Base-by-base conservation (phyloP, 1,140 invertebrate species). In the Euura lappo region DNA sequence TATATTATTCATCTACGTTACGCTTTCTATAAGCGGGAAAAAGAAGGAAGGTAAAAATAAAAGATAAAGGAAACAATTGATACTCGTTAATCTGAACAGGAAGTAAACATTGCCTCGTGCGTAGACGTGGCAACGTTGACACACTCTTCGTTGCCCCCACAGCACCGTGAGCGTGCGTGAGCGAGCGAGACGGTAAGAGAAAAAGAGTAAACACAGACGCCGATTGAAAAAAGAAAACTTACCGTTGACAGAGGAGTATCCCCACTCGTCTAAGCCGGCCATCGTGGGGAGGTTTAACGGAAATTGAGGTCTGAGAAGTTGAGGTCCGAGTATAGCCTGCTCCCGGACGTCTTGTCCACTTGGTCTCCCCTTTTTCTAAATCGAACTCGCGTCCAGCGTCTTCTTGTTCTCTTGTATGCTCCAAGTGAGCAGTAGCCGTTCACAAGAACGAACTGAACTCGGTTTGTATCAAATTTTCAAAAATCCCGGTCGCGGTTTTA, bases 201-300 rank as follows among this genome's bases (percentile, higher is more conserved):
- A 60, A 60, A 3, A 60, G 13, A 60, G 13, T 3, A 28, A 28
- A 28, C 28, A 28, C 10, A 60, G 51, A 60, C 10, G 13, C 10
- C 4, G 6, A 74, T 11, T 74, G 70, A 28, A 60, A 71, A 68
- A 44, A 42, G 8, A 74, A 43, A 13, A 77, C 78, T 79, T 75
- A 86, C 86, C 86, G 72, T 87, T 84, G 44, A 76, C 78, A 66
- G 73, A 81, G 8, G 83, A 85, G 70, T 88, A 88, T 75, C 87
- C 85, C 85, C 85, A 85, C 44, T 83, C 81, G 82, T 79, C 80
- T 44, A 75, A 80, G 76, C 80, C 81, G 60, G 79, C 77, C 86
- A 87, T 87, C 69, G 70, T 75, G 78, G 73, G 72, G 76, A 68
- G n/a, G 44, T 71, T 72, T 79, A 81, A 71, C 72, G 76, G 70